Conservation (phyloP, 2,113 vertebrate species). For the Tenebrosternarchus preto region DNA sequence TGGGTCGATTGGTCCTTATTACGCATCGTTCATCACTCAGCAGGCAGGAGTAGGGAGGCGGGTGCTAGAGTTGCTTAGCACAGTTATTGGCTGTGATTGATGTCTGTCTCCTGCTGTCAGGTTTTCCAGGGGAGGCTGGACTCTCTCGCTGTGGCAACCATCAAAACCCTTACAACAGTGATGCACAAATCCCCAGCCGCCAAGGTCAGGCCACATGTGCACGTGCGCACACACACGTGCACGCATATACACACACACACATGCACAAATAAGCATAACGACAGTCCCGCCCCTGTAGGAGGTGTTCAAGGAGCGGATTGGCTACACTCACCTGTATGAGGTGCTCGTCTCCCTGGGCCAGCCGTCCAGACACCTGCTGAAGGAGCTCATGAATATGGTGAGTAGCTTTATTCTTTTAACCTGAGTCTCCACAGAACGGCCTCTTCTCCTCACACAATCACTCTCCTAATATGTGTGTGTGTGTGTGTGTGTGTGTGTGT, state of each 20-base stretch:
- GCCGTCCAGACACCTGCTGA: slow-evolving; percentile 86
- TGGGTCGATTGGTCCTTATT: too few relatives aligned
- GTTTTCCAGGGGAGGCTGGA: slow-evolving; percentile 92
- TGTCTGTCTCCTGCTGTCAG: slow-evolving; percentile 64
- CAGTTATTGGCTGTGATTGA: slow-evolving; percentile 31
- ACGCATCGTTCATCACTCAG: too few relatives aligned
- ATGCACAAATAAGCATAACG: not conserved
- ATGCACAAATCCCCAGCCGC: slow-evolving; percentile 98
- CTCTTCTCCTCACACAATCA: too few relatives aligned
- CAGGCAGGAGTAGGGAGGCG: slow-evolving; percentile 2
- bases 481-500: slow-evolving; percentile 1
- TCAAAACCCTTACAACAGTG: slow-evolving; percentile 93
- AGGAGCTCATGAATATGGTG: slow-evolving; percentile 99
- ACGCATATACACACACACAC: not conserved
- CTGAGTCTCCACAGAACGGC: too few relatives aligned
- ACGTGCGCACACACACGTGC: not conserved
- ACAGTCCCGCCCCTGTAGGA: slow-evolving; percentile 74
- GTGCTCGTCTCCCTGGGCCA: slow-evolving; percentile 92
- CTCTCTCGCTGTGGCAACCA: slow-evolving; percentile 89
- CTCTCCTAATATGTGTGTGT: not conserved
- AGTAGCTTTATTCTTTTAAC: too few relatives aligned
- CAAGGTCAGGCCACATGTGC: slow-evolving; percentile 78
- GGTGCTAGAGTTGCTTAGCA: not conserved
- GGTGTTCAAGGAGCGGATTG: slow-evolving; percentile 98
- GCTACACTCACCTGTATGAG: slow-evolving; percentile 92